Evolutionary conservation across 2,888 invertebrate species (phyloP).

Genomic region (Machimus atricapillus): DNA sequence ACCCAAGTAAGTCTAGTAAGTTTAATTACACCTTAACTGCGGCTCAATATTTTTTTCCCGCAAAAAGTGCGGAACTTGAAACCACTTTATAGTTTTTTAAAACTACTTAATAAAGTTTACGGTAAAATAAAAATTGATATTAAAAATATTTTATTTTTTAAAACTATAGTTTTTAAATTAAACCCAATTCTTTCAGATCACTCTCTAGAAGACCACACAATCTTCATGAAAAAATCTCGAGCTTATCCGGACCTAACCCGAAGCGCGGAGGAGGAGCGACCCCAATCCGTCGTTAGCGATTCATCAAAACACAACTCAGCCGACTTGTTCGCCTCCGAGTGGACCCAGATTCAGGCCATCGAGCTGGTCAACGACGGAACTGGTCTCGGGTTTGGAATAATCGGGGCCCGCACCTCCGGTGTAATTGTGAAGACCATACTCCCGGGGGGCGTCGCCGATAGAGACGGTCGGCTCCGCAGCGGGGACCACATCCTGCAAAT

Average conservation of each 20-base stretch:
- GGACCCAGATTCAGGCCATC: constrained; percentile 97
- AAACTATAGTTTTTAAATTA: not conserved
- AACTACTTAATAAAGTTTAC: too few relatives aligned
- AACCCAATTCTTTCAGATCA: constrained; percentile 44
- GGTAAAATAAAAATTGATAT: too few relatives aligned
- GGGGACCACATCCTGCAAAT: constrained; percentile 98
- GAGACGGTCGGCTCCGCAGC: constrained; percentile 94
- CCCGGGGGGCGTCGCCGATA: constrained; percentile 96
- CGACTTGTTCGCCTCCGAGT: constrained; percentile 84
- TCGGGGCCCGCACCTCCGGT: constrained; percentile 95
- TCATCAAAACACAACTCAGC: constrained; percentile 70
- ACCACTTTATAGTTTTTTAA: too few relatives aligned
- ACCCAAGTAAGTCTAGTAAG: too few relatives aligned
- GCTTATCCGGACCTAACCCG: constrained; percentile 59
- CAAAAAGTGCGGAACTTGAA: too few relatives aligned
- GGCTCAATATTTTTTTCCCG: too few relatives aligned
- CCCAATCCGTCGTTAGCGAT: constrained; percentile 73
- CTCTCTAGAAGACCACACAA: constrained; percentile 49
- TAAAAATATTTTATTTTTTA: too few relatives aligned
- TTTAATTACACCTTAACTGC: too few relatives aligned
- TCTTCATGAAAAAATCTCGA: constrained; percentile 72
- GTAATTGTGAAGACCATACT: constrained; percentile 99
- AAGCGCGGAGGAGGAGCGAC: constrained; percentile 63
- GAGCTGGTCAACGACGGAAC: constrained; percentile 97
- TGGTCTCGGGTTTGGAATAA: constrained; percentile 97